Evolutionary conservation across 2,797 vertebrate species (phyloP).

Genomic region (Remorina albescens): DNA sequence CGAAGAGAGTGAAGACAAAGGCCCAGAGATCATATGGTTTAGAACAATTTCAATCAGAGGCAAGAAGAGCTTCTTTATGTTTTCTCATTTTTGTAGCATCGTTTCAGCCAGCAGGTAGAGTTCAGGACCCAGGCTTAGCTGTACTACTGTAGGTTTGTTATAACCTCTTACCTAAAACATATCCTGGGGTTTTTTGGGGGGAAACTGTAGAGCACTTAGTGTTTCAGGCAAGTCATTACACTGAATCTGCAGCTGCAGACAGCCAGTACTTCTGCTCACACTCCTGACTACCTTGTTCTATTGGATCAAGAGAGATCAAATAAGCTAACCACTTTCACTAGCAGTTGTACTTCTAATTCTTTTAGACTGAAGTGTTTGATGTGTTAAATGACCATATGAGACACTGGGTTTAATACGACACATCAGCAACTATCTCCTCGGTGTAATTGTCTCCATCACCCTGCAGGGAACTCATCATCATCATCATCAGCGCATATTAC

Average conservation of each 20-base stretch:
- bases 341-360: slow-evolving; percentile 35
- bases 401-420: slow-evolving; percentile 34
- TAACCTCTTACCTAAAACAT: neutral
- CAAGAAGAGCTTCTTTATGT: slow-evolving; percentile 9
- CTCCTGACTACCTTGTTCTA: slow-evolving; percentile 25
- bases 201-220: slow-evolving; percentile 18
- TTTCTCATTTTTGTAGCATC: slow-evolving; percentile 17
- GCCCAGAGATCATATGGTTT: slow-evolving; percentile 14
- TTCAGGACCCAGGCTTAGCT: slow-evolving; percentile 7
- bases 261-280: slow-evolving; percentile 30
- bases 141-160: neutral
- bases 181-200: slow-evolving; percentile 19
- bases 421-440: slow-evolving; percentile 28
- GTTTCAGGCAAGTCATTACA: slow-evolving; percentile 36
- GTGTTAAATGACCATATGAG: slow-evolving; percentile 43
- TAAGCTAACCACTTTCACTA: slow-evolving; percentile 28
- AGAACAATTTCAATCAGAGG: neutral
- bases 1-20: slow-evolving; percentile 8
- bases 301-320: slow-evolving; percentile 38
- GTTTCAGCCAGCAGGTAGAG: neutral
- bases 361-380: slow-evolving; percentile 24
- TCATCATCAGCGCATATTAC: slow-evolving; percentile 61
- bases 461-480: slow-evolving; percentile 62
- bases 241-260: slow-evolving; percentile 31
- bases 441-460: slow-evolving; percentile 35